Conservation (phyloP, 2,888 invertebrate species). For the Caenorhabditis macrosperma region DNA sequence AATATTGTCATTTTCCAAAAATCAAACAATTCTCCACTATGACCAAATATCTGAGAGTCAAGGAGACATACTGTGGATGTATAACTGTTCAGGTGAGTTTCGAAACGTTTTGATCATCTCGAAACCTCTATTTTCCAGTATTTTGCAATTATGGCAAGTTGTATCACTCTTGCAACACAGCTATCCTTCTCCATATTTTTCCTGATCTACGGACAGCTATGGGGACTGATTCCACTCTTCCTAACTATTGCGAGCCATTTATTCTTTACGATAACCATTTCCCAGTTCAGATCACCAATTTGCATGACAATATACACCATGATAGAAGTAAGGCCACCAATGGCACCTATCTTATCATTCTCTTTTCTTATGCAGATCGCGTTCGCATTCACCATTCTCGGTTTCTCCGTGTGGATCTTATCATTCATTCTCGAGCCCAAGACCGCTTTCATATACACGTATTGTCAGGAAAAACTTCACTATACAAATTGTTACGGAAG, state of each 20-base stretch:
- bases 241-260: slow-evolving; percentile 36
- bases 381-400: slow-evolving; percentile 41
- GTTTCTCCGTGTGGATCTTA: slow-evolving; percentile 48
- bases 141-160: slow-evolving; percentile 36
- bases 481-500: slow-evolving; percentile 32
- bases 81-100: slow-evolving; percentile 39
- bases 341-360: background rate
- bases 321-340: slow-evolving; percentile 17
- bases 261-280: slow-evolving; percentile 34
- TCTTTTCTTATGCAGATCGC: slow-evolving; percentile 26
- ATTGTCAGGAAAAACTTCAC: background rate
- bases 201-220: slow-evolving; percentile 43
- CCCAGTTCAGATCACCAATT: slow-evolving; percentile 31
- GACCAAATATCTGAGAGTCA: slow-evolving; percentile 50
- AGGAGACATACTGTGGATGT: slow-evolving; percentile 45
- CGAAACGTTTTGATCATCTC: background rate
- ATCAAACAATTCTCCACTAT: slow-evolving; percentile 34
- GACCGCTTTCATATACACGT: slow-evolving; percentile 28
- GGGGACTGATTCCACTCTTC: slow-evolving; percentile 39
- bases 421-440: slow-evolving; percentile 44
- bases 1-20: slow-evolving; percentile 9
- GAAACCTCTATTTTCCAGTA: slow-evolving; percentile 26
- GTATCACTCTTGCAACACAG: slow-evolving; percentile 29
- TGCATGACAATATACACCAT: slow-evolving; percentile 29
- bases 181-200: slow-evolving; percentile 52